Evolutionary conservation across 2,113 vertebrate genomes (phyloP).

Genomic region (Pelusios castaneus): DNA sequence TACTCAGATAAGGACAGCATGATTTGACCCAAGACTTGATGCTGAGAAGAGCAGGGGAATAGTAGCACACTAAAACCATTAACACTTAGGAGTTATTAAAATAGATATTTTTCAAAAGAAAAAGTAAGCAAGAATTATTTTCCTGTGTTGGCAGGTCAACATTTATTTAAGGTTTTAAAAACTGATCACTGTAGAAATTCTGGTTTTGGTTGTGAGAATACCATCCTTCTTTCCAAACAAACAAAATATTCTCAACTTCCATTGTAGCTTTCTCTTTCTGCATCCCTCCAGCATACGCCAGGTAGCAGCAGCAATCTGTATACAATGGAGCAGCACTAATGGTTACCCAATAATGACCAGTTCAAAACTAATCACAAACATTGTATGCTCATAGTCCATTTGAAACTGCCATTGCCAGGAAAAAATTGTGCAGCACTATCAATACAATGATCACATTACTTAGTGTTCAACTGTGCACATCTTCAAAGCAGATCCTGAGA

Average conservation of each 20-base stretch:
- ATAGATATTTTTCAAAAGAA: neutral
- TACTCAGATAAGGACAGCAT: neutral
- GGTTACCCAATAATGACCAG: neutral
- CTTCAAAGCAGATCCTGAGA: fast-evolving
- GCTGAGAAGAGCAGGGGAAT: neutral
- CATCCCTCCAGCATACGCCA: neutral
- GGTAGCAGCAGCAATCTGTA: neutral
- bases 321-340: neutral
- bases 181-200: neutral
- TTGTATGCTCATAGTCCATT: neutral
- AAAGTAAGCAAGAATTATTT: neutral
- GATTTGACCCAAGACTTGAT: neutral
- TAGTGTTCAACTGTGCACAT: neutral
- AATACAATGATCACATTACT: fast-evolving
- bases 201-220: neutral
- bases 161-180: neutral
- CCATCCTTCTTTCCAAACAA: neutral
- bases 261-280: neutral
- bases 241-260: neutral
- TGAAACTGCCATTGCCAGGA: neutral
- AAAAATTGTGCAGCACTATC: neutral
- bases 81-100: constrained; percentile 14
- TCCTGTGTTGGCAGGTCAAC: constrained; percentile 1
- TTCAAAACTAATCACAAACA: neutral
- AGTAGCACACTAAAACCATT: neutral